Conservation (phyloP, 2,113 vertebrate genomes). For the Campylomormyrus tamandua region DNA sequence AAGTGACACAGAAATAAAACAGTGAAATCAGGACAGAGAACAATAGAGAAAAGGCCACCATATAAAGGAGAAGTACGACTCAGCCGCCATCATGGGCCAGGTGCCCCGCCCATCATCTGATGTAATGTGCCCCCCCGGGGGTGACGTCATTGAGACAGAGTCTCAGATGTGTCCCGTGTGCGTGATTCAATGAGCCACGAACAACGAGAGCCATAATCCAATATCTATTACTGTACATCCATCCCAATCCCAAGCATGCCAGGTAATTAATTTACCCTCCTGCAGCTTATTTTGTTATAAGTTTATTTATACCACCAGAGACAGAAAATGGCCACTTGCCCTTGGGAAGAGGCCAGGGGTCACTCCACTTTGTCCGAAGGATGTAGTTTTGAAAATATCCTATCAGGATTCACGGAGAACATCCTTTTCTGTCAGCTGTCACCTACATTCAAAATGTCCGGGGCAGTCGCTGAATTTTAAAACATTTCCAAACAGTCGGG, state of each 20-base stretch:
- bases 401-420: background rate
- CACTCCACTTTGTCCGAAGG: background rate
- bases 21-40: background rate
- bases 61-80: background rate
- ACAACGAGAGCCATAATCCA: constrained; percentile 32
- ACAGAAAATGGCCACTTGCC: constrained; percentile 17
- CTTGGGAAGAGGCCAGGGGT: background rate
- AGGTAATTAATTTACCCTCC: constrained; percentile 51
- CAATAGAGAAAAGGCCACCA: background rate
- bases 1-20: background rate
- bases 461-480: constrained; percentile 7
- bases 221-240: constrained; percentile 34
- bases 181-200: constrained; percentile 30
- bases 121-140: background rate
- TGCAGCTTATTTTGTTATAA: constrained; percentile 44
- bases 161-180: background rate
- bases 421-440: background rate
- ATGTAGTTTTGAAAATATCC: background rate
- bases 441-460: background rate
- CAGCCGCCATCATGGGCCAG: background rate
- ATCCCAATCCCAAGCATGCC: constrained; percentile 41
- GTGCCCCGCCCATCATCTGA: background rate
- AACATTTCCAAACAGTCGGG: constrained; percentile 10
- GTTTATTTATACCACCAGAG: constrained; percentile 49
- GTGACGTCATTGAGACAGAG: background rate